Evolutionary conservation across 2,797 vertebrate genomes (phyloP).

Genomic region (Craterocephalus amniculus): DNA sequence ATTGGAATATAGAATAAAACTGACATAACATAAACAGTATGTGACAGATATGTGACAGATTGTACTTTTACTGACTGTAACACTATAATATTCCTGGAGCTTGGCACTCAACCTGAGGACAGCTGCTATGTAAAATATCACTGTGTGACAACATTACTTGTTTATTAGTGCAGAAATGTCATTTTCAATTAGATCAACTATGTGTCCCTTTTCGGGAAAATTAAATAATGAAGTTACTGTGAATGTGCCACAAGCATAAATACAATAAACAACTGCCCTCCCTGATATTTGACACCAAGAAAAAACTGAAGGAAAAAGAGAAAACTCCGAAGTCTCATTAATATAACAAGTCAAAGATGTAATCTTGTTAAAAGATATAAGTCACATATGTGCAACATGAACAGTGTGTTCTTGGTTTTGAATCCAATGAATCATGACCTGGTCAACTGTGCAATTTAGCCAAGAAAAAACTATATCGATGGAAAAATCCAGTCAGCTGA

Average conservation of each 20-base stretch:
- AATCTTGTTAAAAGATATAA: background rate
- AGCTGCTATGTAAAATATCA: background rate
- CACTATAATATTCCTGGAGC: background rate
- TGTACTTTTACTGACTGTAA: background rate
- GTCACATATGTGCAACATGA: too few species aligned
- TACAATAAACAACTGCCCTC: background rate
- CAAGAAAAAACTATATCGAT: too few species aligned
- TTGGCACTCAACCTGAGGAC: background rate
- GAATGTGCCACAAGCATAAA: background rate
- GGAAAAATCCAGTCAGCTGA: too few species aligned
- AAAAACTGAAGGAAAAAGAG: too few species aligned
- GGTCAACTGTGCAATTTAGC: too few species aligned
- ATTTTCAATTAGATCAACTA: conserved; percentile 1
- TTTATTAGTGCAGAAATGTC: conserved; percentile 3
- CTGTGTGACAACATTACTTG: background rate
- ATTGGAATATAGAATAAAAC: background rate
- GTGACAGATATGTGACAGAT: background rate
- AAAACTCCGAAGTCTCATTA: background rate
- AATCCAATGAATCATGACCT: too few species aligned
- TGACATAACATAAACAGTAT: background rate
- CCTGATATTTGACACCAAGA: background rate
- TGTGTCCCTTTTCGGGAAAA: background rate
- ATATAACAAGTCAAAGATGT: background rate
- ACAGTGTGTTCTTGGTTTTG: too few species aligned
- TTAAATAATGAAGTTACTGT: background rate